Evolutionary conservation across 2,113 vertebrate species (phyloP).

Genomic region (Chloropsis hardwickii): DNA sequence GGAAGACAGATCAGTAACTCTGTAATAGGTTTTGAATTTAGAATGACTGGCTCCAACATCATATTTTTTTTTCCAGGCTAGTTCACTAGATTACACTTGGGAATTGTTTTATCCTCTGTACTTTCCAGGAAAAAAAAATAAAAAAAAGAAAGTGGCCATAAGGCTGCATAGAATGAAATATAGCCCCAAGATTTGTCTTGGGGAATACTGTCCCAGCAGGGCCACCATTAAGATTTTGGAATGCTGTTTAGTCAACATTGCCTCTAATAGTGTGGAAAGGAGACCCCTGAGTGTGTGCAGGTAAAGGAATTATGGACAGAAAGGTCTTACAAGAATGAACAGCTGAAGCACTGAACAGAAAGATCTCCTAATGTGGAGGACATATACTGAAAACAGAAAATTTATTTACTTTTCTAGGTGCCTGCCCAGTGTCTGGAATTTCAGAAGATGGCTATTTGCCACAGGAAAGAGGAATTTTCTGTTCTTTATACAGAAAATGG

Average conservation of each 20-base stretch:
- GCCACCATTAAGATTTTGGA: not conserved
- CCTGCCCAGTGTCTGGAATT: not conserved
- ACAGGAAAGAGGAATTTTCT: not conserved
- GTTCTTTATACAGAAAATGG: not conserved
- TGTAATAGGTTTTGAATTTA: slow-evolving; percentile 15
- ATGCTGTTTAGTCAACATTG: not conserved
- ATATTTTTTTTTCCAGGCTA: not conserved
- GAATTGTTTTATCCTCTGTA: not conserved
- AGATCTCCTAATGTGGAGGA: not conserved
- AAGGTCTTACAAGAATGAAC: not conserved
- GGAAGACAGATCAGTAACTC: not conserved
- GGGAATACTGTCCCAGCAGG: not conserved
- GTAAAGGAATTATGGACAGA: not conserved
- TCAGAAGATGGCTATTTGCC: not conserved
- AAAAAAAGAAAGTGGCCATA: not conserved
- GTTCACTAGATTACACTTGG: not conserved
- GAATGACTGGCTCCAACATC: not conserved
- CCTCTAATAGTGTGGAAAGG: not conserved
- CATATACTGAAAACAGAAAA: not conserved
- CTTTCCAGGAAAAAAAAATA: not conserved
- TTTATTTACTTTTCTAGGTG: not conserved
- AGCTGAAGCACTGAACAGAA: not conserved
- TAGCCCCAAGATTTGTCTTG: not conserved
- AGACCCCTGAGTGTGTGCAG: not conserved
- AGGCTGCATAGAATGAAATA: not conserved